A percentile compares a stretch with the other conserved stretches of the same genome.
Evolutionary conservation across 2,888 invertebrate genomes (phyloP).

Genomic region (Oegoconia quadripuncta): DNA sequence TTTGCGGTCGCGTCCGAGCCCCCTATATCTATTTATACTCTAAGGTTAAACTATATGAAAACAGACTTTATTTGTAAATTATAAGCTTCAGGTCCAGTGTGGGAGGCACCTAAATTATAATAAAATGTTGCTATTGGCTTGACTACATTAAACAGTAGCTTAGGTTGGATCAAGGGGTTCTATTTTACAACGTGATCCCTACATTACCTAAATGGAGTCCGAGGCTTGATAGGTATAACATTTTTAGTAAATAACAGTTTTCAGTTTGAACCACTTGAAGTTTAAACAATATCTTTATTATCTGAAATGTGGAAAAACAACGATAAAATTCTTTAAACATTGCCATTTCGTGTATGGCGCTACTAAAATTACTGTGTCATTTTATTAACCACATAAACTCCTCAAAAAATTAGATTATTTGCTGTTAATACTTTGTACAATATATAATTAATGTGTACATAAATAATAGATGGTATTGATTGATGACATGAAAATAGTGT

Average conservation of each 20-base stretch:
- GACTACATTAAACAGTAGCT: conserved; percentile 18
- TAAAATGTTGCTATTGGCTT: conserved; percentile 15
- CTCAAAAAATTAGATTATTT: not conserved
- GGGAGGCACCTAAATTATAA: conserved; percentile 12
- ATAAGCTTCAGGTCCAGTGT: conserved; percentile 9
- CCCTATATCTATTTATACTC: too few species aligned
- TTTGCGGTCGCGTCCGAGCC: too few species aligned
- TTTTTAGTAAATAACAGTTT: not conserved
- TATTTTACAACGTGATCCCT: conserved; percentile 14
- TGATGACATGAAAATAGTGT: conserved; percentile 7
- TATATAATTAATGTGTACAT: conserved; percentile 9
- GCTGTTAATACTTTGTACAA: not conserved
- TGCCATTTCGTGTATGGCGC: not conserved
- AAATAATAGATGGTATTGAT: conserved; percentile 5
- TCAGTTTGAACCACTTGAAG: not conserved
- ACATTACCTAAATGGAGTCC: not conserved
- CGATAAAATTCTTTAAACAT: not conserved
- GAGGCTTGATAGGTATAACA: not conserved
- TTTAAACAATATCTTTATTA: not conserved
- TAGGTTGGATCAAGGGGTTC: conserved; percentile 14
- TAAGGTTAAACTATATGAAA: conserved; percentile 18
- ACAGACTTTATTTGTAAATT: not conserved
- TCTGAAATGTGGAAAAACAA: not conserved
- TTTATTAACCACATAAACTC: not conserved
- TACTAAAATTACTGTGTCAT: not conserved